Conservation (phyloP, 2,113 vertebrate species). For the Dermatemys mawii region DNA sequence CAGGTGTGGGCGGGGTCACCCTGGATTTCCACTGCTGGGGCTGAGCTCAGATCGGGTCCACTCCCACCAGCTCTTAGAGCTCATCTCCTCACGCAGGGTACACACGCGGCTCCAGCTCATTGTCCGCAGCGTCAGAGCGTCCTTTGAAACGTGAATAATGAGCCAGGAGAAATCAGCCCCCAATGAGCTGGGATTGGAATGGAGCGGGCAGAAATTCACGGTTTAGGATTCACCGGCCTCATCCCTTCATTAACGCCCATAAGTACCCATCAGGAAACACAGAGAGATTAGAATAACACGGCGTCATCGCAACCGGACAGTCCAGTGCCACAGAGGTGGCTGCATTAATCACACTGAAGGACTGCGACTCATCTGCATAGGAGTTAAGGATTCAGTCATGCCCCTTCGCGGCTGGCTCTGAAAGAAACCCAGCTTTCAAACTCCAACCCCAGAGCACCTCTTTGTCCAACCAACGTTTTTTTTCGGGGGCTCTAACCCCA, state of each 20-base stretch:
- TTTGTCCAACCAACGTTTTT: not conserved
- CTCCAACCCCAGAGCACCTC: not conserved
- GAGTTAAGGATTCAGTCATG: not conserved
- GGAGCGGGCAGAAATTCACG: not conserved
- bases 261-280: not conserved
- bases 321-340: not conserved
- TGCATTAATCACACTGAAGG: not conserved
- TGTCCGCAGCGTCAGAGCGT: not conserved
- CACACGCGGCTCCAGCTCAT: not conserved
- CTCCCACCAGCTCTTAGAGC: not conserved
- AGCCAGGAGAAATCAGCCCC: rapidly evolving
- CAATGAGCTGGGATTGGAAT: not conserved
- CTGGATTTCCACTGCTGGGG: not conserved
- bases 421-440: not conserved
- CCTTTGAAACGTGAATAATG: not conserved
- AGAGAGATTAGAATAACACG: not conserved
- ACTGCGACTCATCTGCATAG: not conserved
- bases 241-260: not conserved
- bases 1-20: not conserved
- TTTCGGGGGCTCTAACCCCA: not conserved
- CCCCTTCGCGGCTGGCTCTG: not conserved
- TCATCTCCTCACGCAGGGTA: not conserved
- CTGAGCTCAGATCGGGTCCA: not conserved
- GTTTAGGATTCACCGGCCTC: not conserved
- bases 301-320: not conserved